Base-by-base conservation (phyloP, 2,888 invertebrate species). In the Colletes collaris region DNA sequence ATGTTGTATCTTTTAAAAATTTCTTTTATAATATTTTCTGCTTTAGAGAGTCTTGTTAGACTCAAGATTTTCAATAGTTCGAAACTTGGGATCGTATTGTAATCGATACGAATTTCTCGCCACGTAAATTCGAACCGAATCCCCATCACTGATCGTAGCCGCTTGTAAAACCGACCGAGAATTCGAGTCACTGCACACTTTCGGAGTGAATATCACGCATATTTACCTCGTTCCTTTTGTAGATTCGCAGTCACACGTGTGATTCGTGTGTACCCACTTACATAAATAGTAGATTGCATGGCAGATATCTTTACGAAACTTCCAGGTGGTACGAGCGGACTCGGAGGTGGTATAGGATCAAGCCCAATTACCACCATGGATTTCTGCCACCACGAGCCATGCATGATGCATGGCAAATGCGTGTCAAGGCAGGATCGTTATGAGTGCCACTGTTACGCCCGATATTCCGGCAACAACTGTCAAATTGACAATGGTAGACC, bases 391-490 rank as follows among this genome's bases (percentile, higher is more conserved):
- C 95, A 96, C 91, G 96, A 97, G 92, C 97, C 97, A 40, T 97
- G 97, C 93, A 95, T 97, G 96, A 94, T 96, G 89, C 97, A 96
- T 92, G 97, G 97, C 71, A 95, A 95, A 62, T 97, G 97, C 93
- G 95, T 96, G 84, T 96, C 96, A 56, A 94, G 95, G 88, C 94
- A 95, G 83, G 97, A 97, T 90, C 95, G 95, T 80, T 98, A 97
- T 93, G 96, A 96, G 91, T 98, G 98, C 93, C 95, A 95, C 91
- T 98, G 98, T 94, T 95, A 96, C 75, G 96, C 97, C 49, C 95
- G 97, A 71, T 98, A 97, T 93, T 95, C 96, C 71, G 98, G 98
- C 85, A 96, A 96, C 94, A 97, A 97, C 93, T 98, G 98, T 93
- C 96, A 97, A 93, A 95, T 96, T 92, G 97, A 97, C 93, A 95